Evolutionary conservation across 2,888 invertebrate genomes (phyloP), one percentile per base, ranked within the genome.

Genomic region (Acanthosepion pharaonis): DNA sequence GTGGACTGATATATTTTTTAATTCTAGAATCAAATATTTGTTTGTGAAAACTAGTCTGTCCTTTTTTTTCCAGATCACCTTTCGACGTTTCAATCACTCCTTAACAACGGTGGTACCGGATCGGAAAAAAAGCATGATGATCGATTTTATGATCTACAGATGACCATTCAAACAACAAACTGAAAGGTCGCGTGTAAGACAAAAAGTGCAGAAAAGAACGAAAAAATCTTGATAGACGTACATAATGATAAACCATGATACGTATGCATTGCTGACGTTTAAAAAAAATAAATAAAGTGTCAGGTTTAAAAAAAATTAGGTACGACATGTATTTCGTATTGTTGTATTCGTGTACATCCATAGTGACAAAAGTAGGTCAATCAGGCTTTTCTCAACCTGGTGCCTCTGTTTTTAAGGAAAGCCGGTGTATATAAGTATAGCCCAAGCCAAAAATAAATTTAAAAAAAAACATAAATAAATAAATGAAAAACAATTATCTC

Each of bases 321-420:
- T 59, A 59, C 23, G 23, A 78, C n/a, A 78, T 9, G 33, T n/a
- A 11, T 78, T 5, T 23, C 59, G 5, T 28, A 78, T 78, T 78
- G n/a, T 78, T 78, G 78, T n/a, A 78, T 1, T 78, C n/a, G n/a
- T 33, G 78, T n/a, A n/a, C 78, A 78, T 78, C 78, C 78, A n/a
- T 78, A 78, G 78, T n/a, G 78, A 78, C 4, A 78, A 78, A 78
- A 78, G 78, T 78, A 33, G 78, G 78, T 78, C 78, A 78, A 33
- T 78, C 78, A 78, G 78, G 78, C n/a, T 78, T 78, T 78, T 78
- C n/a, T n/a, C n/a, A 18, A 78, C 78, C 78, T 78, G 78, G 78
- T 78, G n/a, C 78, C 78, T 78, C 78, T n/a, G 78, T 78, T 78
- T 78, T 78, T n/a, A 78, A n/a, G n/a, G 78, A 78, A n/a, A 33